phyloP scores from a whole-genome alignment of 2,113 vertebrate species.

The Notothenia coriiceps region DNA sequence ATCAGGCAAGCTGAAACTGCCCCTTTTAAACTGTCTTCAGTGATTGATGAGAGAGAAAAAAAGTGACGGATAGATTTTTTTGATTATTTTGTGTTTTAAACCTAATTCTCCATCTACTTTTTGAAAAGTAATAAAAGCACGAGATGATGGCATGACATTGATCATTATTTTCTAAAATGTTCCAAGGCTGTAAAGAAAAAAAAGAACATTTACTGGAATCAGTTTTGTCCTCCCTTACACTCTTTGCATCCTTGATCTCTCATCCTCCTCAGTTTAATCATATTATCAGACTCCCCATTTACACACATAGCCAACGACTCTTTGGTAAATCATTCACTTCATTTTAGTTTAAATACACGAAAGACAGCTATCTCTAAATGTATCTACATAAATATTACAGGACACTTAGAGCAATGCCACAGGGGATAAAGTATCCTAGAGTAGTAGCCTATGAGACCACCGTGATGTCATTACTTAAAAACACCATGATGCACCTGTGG shows the following conservation, averaged over 20 bases:
- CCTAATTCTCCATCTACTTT: not conserved
- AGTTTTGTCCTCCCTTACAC: not conserved
- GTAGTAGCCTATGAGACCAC: slow-evolving; percentile 3
- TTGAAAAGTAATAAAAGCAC: not conserved
- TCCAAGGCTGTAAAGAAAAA: not conserved
- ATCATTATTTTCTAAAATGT: not conserved
- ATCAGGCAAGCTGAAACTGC: not conserved
- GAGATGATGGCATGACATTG: not conserved
- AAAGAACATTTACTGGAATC: not conserved
- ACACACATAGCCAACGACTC: not conserved
- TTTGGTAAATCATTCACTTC: not conserved
- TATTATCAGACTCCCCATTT: slow-evolving; percentile 10
- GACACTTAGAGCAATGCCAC: not conserved
- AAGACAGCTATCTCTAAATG: not conserved
- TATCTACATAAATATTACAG: not conserved
- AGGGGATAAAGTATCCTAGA: not conserved
- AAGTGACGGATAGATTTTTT: not conserved
- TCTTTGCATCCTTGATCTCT: slow-evolving; percentile 25
- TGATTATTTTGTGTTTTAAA: not conserved
- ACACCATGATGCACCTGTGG: slow-evolving; percentile 5
- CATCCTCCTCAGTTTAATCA: slow-evolving; percentile 15
- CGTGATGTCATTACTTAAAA: slow-evolving; percentile 14
- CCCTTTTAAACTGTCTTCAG: not conserved
- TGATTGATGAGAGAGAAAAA: no score
- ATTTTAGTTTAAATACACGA: not conserved